Percentiles rank a stretch among this genome's conserved stretches.
Evolutionary conservation across 2,113 vertebrate species (phyloP).

Genomic region (Pontoporia blainvillei): DNA sequence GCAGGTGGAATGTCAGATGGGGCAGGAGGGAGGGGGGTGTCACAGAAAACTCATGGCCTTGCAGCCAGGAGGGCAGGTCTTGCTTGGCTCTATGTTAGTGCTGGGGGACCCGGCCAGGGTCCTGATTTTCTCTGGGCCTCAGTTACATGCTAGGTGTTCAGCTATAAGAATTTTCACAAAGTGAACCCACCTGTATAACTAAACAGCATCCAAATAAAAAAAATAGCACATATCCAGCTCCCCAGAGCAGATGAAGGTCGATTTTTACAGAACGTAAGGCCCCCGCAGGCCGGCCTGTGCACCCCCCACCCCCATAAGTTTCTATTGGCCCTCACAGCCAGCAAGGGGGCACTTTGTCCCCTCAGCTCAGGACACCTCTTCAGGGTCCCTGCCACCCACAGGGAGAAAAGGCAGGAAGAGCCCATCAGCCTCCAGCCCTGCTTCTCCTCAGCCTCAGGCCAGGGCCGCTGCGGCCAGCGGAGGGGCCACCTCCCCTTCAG

Average conservation of each 20-base stretch:
- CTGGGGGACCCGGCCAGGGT: not conserved
- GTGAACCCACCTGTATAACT: not conserved
- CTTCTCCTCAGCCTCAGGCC: not conserved
- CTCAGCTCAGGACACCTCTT: not conserved
- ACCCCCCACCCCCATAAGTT: not conserved
- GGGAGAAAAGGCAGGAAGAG: too few relatives aligned
- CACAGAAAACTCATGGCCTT: too few relatives aligned
- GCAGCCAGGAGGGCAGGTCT: not conserved
- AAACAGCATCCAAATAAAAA: not conserved
- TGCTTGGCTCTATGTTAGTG: not conserved
- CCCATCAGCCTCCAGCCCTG: too few relatives aligned
- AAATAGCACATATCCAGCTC: not conserved
- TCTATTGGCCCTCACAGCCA: not conserved
- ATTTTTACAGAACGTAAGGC: not conserved
- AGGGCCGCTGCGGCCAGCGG: not conserved
- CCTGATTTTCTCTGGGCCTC: not conserved
- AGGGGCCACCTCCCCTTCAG: not conserved
- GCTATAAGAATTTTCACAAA: not conserved
- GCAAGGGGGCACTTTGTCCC: not conserved
- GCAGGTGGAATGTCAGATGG: not conserved
- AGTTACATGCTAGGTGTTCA: not conserved
- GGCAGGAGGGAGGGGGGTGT: not conserved
- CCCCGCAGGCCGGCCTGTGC: too few relatives aligned
- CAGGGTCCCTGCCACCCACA: not conserved
- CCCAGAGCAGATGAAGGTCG: not conserved